phyloP scores from a whole-genome alignment of 2,888 invertebrate species.

The Drosophila kuntzei region DNA sequence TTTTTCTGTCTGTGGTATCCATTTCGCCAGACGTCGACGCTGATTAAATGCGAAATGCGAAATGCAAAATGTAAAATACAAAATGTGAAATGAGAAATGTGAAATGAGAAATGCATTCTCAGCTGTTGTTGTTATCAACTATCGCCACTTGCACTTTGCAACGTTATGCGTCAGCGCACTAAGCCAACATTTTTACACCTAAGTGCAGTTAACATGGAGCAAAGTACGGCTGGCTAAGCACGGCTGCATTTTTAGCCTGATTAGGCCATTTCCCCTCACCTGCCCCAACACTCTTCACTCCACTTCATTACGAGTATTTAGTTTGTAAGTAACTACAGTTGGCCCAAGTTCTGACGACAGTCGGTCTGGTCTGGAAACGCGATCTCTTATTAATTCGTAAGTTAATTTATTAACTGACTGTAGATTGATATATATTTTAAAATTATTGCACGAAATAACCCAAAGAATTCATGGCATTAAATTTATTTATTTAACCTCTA shows the following conservation, averaged over 20 bases:
- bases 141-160: slow-evolving; percentile 57
- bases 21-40: slow-evolving; percentile 54
- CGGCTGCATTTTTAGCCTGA: slow-evolving; percentile 68
- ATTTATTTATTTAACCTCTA: not conserved
- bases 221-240: slow-evolving; percentile 22
- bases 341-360: slow-evolving; percentile 9
- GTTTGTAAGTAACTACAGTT: slow-evolving; percentile 1
- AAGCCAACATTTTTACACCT: slow-evolving; percentile 82
- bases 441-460: not conserved
- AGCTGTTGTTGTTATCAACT: slow-evolving; percentile 60
- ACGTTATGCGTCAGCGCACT: slow-evolving; percentile 77
- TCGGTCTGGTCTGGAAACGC: slow-evolving; percentile 40
- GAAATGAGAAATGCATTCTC: slow-evolving; percentile 6
- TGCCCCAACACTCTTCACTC: not conserved
- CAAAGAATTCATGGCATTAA: not conserved
- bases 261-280: slow-evolving; percentile 41
- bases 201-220: slow-evolving; percentile 48
- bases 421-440: slow-evolving; percentile 11
- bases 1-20: slow-evolving; percentile 47
- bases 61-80: slow-evolving; percentile 4
- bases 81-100: not conserved
- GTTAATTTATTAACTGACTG: slow-evolving; percentile 16
- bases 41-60: slow-evolving; percentile 61
- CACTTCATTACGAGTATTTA: not conserved
- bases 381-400: slow-evolving; percentile 53